Percentiles rank a stretch among this genome's conserved stretches.
Evolutionary conservation across 2,797 vertebrate species (phyloP).

Genomic region (Acrossocheilus fasciatus): DNA sequence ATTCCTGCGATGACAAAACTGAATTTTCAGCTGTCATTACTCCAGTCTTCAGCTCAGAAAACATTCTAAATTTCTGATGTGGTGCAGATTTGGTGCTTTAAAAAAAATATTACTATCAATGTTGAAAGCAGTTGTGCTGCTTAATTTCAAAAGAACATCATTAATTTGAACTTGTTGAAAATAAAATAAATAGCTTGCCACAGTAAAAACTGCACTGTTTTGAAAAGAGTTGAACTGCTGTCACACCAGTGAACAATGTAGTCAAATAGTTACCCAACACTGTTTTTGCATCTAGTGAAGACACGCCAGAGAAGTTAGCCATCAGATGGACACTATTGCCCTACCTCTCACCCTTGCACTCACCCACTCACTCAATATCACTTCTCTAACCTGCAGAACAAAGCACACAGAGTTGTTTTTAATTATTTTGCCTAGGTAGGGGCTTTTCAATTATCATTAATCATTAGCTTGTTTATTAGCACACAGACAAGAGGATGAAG

Average conservation of each 20-base stretch:
- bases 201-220: neutral
- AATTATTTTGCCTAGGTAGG: conserved; percentile 76
- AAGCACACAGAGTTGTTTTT: conserved; percentile 65
- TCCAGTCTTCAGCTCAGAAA: too few relatives aligned
- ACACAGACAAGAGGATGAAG: conserved; percentile 62
- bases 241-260: neutral
- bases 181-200: neutral
- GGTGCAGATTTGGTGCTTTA: too few relatives aligned
- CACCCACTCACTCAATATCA: conserved; percentile 58
- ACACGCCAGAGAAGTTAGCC: neutral
- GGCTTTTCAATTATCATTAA: conserved; percentile 79
- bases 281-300: neutral
- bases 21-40: too few relatives aligned
- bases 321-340: neutral
- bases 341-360: conserved; percentile 9
- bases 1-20: too few relatives aligned
- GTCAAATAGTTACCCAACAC: neutral
- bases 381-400: conserved; percentile 46
- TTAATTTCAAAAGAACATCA: too few relatives aligned
- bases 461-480: conserved; percentile 80
- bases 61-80: too few relatives aligned
- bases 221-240: neutral
- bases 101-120: too few relatives aligned
- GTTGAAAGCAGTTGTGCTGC: too few relatives aligned
- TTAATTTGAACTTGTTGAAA: neutral